phyloP scores from a whole-genome alignment of 2,797 vertebrate genomes.

The Ficedula albicollis region DNA sequence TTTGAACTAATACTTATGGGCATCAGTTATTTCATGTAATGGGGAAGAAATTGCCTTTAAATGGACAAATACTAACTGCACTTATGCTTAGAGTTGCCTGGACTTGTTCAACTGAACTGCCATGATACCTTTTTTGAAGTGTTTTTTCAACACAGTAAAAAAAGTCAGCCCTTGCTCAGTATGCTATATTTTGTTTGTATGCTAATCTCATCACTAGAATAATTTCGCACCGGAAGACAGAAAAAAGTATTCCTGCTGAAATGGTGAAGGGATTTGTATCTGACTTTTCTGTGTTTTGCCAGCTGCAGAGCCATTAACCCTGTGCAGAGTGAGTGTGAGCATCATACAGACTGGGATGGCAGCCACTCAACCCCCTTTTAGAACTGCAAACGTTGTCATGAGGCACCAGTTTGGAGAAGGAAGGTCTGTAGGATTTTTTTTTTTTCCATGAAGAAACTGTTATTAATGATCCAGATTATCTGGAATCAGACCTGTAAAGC shows the following conservation, averaged over 20 bases:
- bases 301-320: neutral
- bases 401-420: neutral
- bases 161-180: neutral
- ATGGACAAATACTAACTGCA: neutral
- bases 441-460: neutral
- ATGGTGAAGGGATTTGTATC: neutral
- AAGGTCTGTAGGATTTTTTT: neutral
- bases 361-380: neutral
- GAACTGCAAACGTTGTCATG: neutral
- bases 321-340: rapidly evolving
- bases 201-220: neutral
- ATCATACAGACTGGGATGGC: neutral
- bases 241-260: neutral
- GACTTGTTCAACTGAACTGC: neutral
- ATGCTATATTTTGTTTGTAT: neutral
- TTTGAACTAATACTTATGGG: neutral
- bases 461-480: neutral
- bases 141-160: neutral
- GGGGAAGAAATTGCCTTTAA: neutral
- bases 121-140: neutral
- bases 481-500: neutral
- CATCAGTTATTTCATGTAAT: neutral
- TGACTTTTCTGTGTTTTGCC: neutral
- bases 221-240: neutral
- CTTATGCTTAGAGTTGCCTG: neutral